Evolutionary conservation across 2,113 vertebrate genomes (phyloP), one percentile per base, ranked within the genome.

Genomic region (Phaethon lepturus): DNA sequence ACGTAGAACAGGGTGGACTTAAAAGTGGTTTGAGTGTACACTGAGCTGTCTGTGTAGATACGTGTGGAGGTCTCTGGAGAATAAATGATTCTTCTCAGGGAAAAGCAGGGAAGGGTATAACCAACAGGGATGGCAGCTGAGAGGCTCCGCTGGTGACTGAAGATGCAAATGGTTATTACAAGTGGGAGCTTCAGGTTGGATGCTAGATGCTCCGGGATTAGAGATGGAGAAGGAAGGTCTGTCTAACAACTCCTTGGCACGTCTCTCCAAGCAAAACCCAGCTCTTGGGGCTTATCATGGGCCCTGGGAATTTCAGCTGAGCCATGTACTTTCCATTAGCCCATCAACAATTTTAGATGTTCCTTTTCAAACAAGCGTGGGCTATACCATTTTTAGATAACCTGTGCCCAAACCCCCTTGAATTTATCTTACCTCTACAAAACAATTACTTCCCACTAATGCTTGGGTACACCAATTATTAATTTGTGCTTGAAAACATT

Each of bases 401-500:
- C 45, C 69, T 93, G 77, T 56, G 68, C 28, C n/a, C 73, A 69
- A 84, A 93, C 67, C 1, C 58, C 25, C 58, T 85, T 42, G 45
- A 71, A 91, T 93, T 85, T 60, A 81, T 93, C 58, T 94, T 62
- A 45, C 50, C 10, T 29, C 71, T 93, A 25, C 35, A 78, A 88
- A 96, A 76, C 75, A 88, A 63, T 63, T 81, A 79, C 80, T 96
- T 97, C 81, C 66, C 80, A n/a, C 69, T 91, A 84, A 86, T 1
- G 15, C 63, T 81, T 25, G 7, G 71, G 75, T 47, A 62, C 53
- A 73, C 71, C 73, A 71, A 55, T 93, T 92, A 97, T 86, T 97
- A 94, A 97, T 55, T 69, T 76, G 85, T 18, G 33, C 86, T 96
- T 86, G 49, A 93, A 94, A 94, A 78, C 52, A 66, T 93, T 67